Evolutionary conservation across 2,888 invertebrate species (phyloP).

Genomic region (Ophraella communa): DNA sequence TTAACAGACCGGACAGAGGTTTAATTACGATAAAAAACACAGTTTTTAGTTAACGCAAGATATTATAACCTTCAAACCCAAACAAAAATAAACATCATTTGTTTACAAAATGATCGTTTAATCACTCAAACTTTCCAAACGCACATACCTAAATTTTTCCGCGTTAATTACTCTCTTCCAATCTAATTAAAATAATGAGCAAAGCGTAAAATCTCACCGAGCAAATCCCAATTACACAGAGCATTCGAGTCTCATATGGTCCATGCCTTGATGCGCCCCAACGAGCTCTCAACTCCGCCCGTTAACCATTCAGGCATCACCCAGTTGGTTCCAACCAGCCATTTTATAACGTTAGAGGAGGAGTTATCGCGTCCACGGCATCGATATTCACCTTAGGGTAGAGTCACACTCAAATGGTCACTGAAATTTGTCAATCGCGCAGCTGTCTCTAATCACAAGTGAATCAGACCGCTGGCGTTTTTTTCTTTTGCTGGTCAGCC

Average conservation of each 20-base stretch:
- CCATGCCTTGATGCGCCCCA: constrained; percentile 32
- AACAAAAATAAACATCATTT: no score
- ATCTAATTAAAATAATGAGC: constrained; percentile 18
- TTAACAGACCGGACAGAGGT: no score
- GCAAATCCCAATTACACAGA: constrained; percentile 35
- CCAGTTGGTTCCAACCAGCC: constrained; percentile 36
- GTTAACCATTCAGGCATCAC: constrained; percentile 1
- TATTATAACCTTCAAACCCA: no score
- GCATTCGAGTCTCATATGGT: constrained; percentile 34
- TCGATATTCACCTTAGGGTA: constrained; percentile 46
- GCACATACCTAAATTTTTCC: neutral
- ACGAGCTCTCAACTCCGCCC: constrained; percentile 27
- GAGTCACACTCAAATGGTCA: constrained; percentile 54
- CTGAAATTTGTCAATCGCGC: constrained; percentile 49
- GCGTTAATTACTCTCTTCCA: neutral
- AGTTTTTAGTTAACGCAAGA: no score
- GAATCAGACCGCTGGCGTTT: constrained; percentile 21
- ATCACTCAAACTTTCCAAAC: neutral
- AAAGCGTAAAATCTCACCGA: constrained; percentile 22
- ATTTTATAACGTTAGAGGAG: constrained; percentile 34
- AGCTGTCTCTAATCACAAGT: constrained; percentile 29
- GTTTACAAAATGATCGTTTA: neutral
- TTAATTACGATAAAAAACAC: no score
- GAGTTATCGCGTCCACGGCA: constrained; percentile 28
- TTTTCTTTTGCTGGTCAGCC: constrained; percentile 24